A percentile compares a stretch with the other conserved stretches of the same genome.
Evolutionary conservation across 2,113 vertebrate species (phyloP).

Genomic region (Eonycteris spelaea): DNA sequence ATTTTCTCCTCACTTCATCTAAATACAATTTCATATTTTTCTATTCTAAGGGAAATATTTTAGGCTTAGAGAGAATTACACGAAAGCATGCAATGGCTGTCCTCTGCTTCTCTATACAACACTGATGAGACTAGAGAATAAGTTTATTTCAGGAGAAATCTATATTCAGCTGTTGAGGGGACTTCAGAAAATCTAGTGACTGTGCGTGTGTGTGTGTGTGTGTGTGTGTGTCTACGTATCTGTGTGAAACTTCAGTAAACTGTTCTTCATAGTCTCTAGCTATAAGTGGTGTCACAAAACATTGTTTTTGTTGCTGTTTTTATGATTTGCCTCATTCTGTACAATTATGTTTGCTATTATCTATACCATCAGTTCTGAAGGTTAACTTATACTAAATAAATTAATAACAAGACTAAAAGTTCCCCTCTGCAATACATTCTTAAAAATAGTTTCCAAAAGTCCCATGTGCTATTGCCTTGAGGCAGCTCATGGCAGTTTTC

Average conservation of each 20-base stretch:
- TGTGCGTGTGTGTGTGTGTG: background rate
- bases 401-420: background rate
- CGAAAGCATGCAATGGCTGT: background rate
- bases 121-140: background rate
- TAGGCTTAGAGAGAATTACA: background rate
- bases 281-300: background rate
- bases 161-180: background rate
- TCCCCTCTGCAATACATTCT: background rate
- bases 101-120: background rate
- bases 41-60: background rate
- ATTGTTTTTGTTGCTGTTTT: background rate
- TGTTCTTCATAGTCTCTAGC: background rate
- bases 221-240: background rate
- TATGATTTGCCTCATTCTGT: background rate
- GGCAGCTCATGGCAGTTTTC: background rate
- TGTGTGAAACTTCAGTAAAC: background rate
- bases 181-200: background rate
- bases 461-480: background rate
- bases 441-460: background rate
- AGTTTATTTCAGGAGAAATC: background rate
- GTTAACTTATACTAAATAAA: background rate
- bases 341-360: background rate
- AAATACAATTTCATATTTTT: background rate
- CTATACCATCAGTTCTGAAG: background rate
- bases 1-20: background rate